Base-by-base conservation (phyloP, 2,888 invertebrate species). In the Tillus elongatus region DNA sequence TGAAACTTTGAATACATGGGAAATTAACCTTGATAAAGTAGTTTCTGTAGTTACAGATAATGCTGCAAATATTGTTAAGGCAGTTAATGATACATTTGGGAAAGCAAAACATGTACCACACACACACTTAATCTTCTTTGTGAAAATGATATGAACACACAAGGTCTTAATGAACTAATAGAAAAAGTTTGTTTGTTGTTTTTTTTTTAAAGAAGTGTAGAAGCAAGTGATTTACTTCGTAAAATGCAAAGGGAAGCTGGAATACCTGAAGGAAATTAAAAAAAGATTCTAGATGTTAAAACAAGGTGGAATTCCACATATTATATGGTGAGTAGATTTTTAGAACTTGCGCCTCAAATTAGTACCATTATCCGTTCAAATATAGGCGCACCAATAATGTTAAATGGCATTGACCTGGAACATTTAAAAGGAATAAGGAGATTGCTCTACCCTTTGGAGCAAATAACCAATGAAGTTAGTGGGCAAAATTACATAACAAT, bases 401-500 rank as follows among this genome's bases (percentile, higher is more conserved):
- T 55, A 30, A 36, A 45, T 12, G 50, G 45, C 24, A 12, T 44
- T 30, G 40, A 52, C 42, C 27, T 39, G 10, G 33, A 36, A 6
- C 6, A 35, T 4, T 15, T 36, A 35, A 34, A 27, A 28, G 52
- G 50, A 37, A 31, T 55, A 39, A 37, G 50, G 26, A 32, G 45
- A 40, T 30, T 56, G 34, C 28, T 57, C 30, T 45, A 42, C 1
- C 55, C 53, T 8, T 27, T 56, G 2, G 55, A 59, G 45, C 51
- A 45, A 34, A 51, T 51, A n/a, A 54, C 57, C 6, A 55, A 52
- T 26, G 54, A 58, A 56, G 42, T 57, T 26, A 53, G 47, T 15
- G 54, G 53, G 2, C 50, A 57, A 46, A 54, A 54, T 35, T 56
- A 57, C 33, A 37, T 54, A 45, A 39, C 44, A 3, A 14, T 16